Base-by-base conservation (phyloP, 2,113 vertebrate genomes). In the Ceuthmochares aereus region DNA sequence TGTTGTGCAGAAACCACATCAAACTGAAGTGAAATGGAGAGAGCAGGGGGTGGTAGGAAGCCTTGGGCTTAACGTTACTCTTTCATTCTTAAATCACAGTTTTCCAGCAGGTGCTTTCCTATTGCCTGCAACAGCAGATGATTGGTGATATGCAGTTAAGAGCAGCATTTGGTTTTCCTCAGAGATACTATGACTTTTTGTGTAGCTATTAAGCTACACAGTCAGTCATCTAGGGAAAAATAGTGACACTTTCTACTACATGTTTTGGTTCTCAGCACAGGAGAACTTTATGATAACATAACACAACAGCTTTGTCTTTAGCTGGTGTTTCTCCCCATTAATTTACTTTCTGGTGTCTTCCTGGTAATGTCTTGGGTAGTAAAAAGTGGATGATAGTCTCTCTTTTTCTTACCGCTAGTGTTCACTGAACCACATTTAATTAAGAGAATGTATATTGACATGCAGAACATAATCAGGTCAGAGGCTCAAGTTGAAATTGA, bases 361-460 rank as follows among this genome's bases (percentile, higher is more conserved):
- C 47, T 74, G 9, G 27, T 62, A 67, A 60, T 49, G 25, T 8
- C 43, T 79, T 47, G 42, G 58, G 27, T n/a, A 90, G 54, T 14
- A 75, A 47, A 77, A 77, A n/a, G 59, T 77, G 45, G 25, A 59
- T 11, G 2, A 8, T 7, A 62, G 13, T 34, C 40, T 89, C 19
- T 11, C 15, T 78, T 90, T 96, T 74, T 74, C 76, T 94, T 93
- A 87, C 27, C 25, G 43, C 67, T 96, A 95, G 62, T 68, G 59
- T 79, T 96, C 90, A 51, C 80, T 89, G 84, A 97, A 95, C 84
- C 63, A 49, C 85, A 92, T 97, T 97, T 98, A 97, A 98, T 98
- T 97, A 97, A 96, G 77, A 87, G 81, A 96, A 95, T 72, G 67
- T 92, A 95, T 97, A 97, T 94, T 97, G 97, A 94, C 88, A 95